Evolutionary conservation across 2,888 invertebrate genomes (phyloP), one percentile per base, ranked within the genome.

Genomic region (Lasius platythorax): DNA sequence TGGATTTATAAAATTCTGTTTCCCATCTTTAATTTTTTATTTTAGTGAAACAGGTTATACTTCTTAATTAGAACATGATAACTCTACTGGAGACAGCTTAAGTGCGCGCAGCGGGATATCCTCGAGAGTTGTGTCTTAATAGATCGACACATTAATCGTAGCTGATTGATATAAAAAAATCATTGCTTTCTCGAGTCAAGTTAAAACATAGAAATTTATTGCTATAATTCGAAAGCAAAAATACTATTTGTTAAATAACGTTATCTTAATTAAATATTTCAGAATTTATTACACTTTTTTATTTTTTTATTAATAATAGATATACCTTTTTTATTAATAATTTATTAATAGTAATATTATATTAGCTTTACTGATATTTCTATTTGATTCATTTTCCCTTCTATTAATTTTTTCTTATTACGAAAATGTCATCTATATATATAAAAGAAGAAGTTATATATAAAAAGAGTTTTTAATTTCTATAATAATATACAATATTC

Each of bases 31-130:
- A 15, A 9, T 63, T 43, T 15, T 63, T 46, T 63, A n/a, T 18
- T 33, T 15, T 50, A 3, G 5, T 64, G 2, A 64, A 64, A 50
- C 18, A 58, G 15, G 11, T 63, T 74, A 46, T 46, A 75, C 9
- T n/a, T 23, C 33, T 64, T 75, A 75, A 46, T 64, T 74, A n/a
- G 9, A 63, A 58, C 40, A 75, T 63, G 46, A 64, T 46, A 15
- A n/a, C 63, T 30, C 43, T 43, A 46, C 30, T 4, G 30, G 12
- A 43, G 2, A 58, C 8, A 30, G 12, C 64, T n/a, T 40, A 64
- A 64, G 33, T n/a, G 18, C n/a, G n/a, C 64, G 4, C 64, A 66
- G 64, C 64, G 23, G n/a, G 37, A 72, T 63, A 33, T 43, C 8
- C 43, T 74, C 28, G 30, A 40, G 11, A 11, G 18, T 40, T 74